A percentile compares a stretch with the other conserved stretches of the same genome.
phyloP scores from a whole-genome alignment of 1,140 invertebrate genomes.

The Ladona fulva region DNA sequence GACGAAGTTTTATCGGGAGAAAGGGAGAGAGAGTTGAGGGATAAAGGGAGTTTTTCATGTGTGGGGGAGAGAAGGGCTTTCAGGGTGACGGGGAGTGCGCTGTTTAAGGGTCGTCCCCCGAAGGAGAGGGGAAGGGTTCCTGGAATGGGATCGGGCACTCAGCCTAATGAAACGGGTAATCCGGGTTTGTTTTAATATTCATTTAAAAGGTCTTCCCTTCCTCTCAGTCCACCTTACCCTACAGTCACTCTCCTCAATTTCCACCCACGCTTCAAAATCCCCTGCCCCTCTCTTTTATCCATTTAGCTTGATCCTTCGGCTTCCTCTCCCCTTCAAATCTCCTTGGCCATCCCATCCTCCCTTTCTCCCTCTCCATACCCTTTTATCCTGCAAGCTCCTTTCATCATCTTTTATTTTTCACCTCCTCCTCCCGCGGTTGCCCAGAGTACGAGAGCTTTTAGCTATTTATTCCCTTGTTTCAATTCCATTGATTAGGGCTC shows the following conservation, averaged over 20 bases:
- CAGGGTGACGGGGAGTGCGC: neutral
- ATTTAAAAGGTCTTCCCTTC: neutral
- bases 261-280: neutral
- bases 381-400: neutral
- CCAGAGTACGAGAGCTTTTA: no score
- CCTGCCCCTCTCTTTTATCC: neutral
- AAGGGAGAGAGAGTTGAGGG: no score
- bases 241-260: neutral
- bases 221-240: neutral
- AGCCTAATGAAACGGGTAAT: conserved; percentile 9
- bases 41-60: neutral
- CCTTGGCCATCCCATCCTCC: neutral
- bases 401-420: neutral
- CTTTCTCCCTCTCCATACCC: neutral
- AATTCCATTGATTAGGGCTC: no score
- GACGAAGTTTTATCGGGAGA: neutral
- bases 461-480: no score
- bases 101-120: neutral
- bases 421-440: neutral
- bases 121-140: neutral
- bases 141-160: neutral
- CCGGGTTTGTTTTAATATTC: conserved; percentile 9
- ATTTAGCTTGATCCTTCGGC: neutral
- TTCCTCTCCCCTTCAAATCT: neutral
- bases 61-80: neutral